These are phyloP conservation scores for Volucella inflata DNA, from an alignment of 2,888 invertebrate species.

Conservation along the genomic window DNA sequence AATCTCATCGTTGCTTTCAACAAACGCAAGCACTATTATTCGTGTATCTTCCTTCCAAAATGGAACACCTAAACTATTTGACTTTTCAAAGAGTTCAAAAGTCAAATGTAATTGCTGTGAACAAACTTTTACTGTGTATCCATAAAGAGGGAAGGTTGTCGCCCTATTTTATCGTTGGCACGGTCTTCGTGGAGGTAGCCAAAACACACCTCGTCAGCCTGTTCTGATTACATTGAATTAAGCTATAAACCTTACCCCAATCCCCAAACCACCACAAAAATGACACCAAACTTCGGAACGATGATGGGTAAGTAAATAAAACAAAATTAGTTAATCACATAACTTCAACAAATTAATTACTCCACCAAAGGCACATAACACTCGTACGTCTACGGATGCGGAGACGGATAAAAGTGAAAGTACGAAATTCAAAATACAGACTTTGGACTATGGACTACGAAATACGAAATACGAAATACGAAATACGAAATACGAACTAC, in stretches of 20 bases:
- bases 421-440: not conserved
- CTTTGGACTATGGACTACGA: too few species aligned
- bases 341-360: slow-evolving; percentile 60
- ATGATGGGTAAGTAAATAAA: slow-evolving; percentile 56
- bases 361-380: slow-evolving; percentile 43
- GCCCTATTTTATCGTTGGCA: not conserved
- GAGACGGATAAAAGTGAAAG: not conserved
- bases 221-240: slow-evolving; percentile 31
- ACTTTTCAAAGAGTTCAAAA: slow-evolving; percentile 58
- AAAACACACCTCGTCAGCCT: slow-evolving; percentile 11
- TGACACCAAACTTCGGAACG: not conserved
- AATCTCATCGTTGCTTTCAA: too few species aligned
- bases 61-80: slow-evolving; percentile 51
- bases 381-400: too few species aligned
- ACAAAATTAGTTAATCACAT: slow-evolving; percentile 59
- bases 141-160: not conserved
- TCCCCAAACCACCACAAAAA: not conserved
- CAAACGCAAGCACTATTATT: too few species aligned
- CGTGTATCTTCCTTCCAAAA: not conserved
- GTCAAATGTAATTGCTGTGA: slow-evolving; percentile 48
- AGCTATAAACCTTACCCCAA: slow-evolving; percentile 44
- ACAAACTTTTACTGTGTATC: slow-evolving; percentile 33
- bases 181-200: not conserved
- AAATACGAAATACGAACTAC: too few species aligned
- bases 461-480: too few species aligned